These are phyloP conservation scores for Nymphalis polychloros DNA, from an alignment of 2,888 invertebrate genomes.

Conservation along the genomic window DNA sequence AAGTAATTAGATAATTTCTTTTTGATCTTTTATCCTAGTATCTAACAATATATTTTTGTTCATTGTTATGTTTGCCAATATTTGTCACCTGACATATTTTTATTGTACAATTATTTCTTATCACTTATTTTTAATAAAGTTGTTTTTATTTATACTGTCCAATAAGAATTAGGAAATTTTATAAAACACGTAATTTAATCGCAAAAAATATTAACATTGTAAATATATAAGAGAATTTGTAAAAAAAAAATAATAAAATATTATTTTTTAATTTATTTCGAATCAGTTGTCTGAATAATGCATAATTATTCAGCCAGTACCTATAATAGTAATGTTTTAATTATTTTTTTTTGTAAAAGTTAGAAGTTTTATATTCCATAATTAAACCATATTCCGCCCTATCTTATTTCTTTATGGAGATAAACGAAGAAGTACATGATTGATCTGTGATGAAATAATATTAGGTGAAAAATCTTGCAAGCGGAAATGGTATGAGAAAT, in stretches of 20 bases:
- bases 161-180: constrained; percentile 66
- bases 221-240: constrained; percentile 60
- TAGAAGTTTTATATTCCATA: constrained; percentile 53
- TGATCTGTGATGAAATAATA: constrained; percentile 77
- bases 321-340: constrained; percentile 52
- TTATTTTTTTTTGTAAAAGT: constrained; percentile 45
- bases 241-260: constrained; percentile 55
- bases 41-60: constrained; percentile 59
- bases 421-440: constrained; percentile 75
- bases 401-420: constrained; percentile 55
- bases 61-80: constrained; percentile 76
- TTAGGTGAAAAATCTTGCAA: constrained; percentile 60
- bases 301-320: constrained; percentile 43
- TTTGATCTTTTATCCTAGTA: constrained; percentile 49
- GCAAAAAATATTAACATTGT: constrained; percentile 61
- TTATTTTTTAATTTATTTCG: constrained; percentile 41
- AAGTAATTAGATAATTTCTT: constrained; percentile 47
- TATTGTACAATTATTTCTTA: constrained; percentile 63
- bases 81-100: constrained; percentile 63
- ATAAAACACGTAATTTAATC: constrained; percentile 63
- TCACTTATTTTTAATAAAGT: constrained; percentile 60
- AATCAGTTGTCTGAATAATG: constrained; percentile 28
- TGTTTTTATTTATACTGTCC: constrained; percentile 72
- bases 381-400: constrained; percentile 60
- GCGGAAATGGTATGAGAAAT: constrained; percentile 59